These are phyloP conservation scores for Hemiscyllium ocellatum DNA, from an alignment of 2,113 vertebrate species.

Conservation along the genomic window DNA sequence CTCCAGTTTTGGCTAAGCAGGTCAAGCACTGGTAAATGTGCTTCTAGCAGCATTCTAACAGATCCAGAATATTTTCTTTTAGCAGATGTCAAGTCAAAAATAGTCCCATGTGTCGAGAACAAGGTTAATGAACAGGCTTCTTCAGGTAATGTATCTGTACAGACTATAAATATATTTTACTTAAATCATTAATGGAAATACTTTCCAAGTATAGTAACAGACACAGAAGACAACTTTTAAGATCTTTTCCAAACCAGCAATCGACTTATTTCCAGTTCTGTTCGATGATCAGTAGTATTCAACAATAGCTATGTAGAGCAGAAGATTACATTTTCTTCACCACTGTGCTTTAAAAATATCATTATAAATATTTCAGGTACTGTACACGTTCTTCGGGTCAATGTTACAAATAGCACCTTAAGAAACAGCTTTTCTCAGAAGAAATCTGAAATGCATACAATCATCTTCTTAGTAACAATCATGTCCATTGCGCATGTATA, in stretches of 20 bases:
- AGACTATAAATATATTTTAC: conserved; percentile 48
- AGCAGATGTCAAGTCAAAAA: conserved; percentile 46
- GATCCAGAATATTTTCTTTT: conserved; percentile 49
- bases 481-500: neutral
- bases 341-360: conserved; percentile 42
- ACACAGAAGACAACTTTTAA: conserved; percentile 43
- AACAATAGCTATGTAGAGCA: conserved; percentile 43
- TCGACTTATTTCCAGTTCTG: conserved; percentile 47
- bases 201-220: conserved; percentile 47
- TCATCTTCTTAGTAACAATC: neutral
- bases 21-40: conserved; percentile 60
- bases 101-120: conserved; percentile 48
- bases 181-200: conserved; percentile 49
- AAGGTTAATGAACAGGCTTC: conserved; percentile 47
- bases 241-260: conserved; percentile 44
- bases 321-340: conserved; percentile 44
- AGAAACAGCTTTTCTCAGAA: conserved; percentile 9
- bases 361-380: conserved; percentile 38
- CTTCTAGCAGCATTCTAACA: conserved; percentile 60
- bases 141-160: conserved; percentile 51
- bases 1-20: conserved; percentile 60
- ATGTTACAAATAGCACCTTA: conserved; percentile 1
- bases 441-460: neutral
- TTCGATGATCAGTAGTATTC: conserved; percentile 42
- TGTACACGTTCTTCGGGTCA: neutral